Base-by-base conservation (phyloP, 2,113 vertebrate species). In the Turdus rufiventris region DNA sequence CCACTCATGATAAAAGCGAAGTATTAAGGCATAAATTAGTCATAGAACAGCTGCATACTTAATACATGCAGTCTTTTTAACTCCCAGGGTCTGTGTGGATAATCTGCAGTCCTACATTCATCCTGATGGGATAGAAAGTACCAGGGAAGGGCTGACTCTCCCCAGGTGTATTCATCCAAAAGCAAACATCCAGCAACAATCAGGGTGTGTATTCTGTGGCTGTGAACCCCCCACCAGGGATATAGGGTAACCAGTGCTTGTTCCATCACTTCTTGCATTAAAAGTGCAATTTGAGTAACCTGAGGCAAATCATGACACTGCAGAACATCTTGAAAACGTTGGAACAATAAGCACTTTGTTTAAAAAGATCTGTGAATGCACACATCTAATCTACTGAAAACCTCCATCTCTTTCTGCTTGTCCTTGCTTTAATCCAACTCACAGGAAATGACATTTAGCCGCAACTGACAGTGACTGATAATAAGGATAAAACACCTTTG, bases 21-120 rank as follows among this genome's bases (percentile, higher is more conserved):
- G 72, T 73, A 90, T 74, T 95, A 90, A 90, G 67, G 63, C 68
- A 76, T 56, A 95, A 94, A 91, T 82, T 77, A 90, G 60, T 82
- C 65, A 83, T 3, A 80, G 75, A 90, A 88, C 33, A 85, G 67
- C 42, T 5, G 4, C 67, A 40, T 10, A 34, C 54, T 77, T 86
- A 77, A 91, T 85, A 73, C 24, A 77, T 6, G 18, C 25, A 67
- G 26, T 36, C 61, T n/a, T 57, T 79, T 91, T 33, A 91, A 48
- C 58, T 91, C 62, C 47, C 75, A 62, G 38, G 36, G n/a, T 70
- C 51, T 61, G 61, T 36, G 48, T 6, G 25, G 43, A 15, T 15
- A 18, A 66, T 58, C 29, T 47, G 36, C 80, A 91, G 26, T 21
- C 38, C 62, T 14, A 11, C 29, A 77, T 77, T 86, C 29, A 60